Conservation (phyloP, 2,113 vertebrate species). For the Xenus cinereus region DNA sequence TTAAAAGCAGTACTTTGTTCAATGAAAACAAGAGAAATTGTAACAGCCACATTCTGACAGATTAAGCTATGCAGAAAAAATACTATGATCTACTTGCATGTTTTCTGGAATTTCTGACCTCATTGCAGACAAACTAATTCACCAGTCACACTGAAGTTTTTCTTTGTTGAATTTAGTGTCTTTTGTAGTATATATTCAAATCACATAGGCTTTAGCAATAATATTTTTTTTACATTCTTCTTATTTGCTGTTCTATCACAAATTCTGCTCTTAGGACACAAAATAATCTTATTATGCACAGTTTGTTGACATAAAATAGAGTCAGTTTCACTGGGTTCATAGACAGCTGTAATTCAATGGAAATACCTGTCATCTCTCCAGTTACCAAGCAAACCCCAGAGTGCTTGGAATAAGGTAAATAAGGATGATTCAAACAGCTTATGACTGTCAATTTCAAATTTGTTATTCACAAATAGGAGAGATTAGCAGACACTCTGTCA, state of each 20-base stretch:
- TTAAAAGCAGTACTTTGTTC: neutral
- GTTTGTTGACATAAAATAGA: neutral
- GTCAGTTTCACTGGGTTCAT: neutral
- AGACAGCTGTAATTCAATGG: neutral
- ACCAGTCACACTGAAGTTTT: neutral
- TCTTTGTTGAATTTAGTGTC: neutral
- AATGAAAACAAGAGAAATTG: neutral
- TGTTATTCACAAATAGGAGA: neutral
- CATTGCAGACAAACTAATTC: neutral
- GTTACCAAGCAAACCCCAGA: neutral
- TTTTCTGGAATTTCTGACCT: neutral
- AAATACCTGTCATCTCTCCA: neutral
- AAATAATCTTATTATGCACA: neutral
- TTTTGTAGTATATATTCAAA: neutral
- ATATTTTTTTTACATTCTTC: neutral
- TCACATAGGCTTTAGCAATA: accelerated
- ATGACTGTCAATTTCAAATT: neutral
- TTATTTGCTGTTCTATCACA: neutral
- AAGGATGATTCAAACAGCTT: neutral
- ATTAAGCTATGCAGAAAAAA: neutral
- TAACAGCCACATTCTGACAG: neutral
- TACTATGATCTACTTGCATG: neutral
- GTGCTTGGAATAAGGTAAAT: neutral
- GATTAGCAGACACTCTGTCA: neutral
- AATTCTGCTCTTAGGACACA: neutral